These are phyloP conservation scores for Diachrysia chrysitis DNA, from an alignment of 2,888 invertebrate species.

Conservation along the genomic window DNA sequence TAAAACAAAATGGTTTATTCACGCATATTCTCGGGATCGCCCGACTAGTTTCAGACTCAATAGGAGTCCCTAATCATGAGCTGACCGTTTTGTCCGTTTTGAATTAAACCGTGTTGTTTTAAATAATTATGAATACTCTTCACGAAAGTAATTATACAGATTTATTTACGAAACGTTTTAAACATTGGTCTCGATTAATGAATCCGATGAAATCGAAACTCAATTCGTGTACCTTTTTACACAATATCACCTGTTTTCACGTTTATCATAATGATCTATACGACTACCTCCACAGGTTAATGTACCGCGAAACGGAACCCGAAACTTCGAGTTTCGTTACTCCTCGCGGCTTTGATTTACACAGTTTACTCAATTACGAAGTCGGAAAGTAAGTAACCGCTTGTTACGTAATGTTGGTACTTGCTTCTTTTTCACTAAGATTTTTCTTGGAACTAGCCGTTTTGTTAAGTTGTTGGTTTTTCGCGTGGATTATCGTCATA, in stretches of 20 bases:
- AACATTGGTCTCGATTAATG: too few relatives aligned
- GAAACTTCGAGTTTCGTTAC: conserved; percentile 39
- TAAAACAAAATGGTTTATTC: too few relatives aligned
- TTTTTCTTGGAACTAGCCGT: neutral
- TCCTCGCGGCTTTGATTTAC: conserved; percentile 45
- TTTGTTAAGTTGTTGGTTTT: conserved; percentile 2
- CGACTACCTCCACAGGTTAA: conserved; percentile 37
- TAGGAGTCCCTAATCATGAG: too few relatives aligned
- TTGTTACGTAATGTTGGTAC: conserved; percentile 11
- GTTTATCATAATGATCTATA: conserved; percentile 32
- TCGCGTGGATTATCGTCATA: neutral
- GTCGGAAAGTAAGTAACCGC: conserved; percentile 31
- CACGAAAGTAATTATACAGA: too few relatives aligned
- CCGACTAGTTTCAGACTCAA: too few relatives aligned
- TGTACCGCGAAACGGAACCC: conserved; percentile 47
- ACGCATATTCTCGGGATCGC: too few relatives aligned
- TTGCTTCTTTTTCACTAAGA: neutral
- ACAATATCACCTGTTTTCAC: conserved; percentile 14
- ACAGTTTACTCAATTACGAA: conserved; percentile 49
- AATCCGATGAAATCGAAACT: neutral
- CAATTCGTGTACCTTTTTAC: neutral
- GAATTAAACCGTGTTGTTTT: too few relatives aligned
- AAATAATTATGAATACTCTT: too few relatives aligned
- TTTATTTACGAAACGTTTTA: too few relatives aligned
- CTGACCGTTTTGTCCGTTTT: too few relatives aligned